Conservation (phyloP, 2,888 invertebrate species). For the Antheraea yamamai region DNA sequence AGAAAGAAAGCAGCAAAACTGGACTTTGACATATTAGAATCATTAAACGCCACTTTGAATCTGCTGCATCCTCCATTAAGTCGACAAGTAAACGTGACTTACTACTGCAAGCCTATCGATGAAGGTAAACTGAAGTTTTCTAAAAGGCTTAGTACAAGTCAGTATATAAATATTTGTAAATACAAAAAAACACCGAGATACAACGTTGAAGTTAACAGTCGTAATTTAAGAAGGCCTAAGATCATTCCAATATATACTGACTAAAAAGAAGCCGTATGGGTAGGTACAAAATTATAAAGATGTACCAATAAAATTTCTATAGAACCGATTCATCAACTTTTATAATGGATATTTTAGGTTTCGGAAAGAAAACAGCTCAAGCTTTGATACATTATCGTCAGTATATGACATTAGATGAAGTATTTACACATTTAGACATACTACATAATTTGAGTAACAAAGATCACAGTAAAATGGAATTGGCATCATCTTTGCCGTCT, state of each 20-base stretch:
- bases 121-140: slow-evolving; percentile 58
- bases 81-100: slow-evolving; percentile 45
- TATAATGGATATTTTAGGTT: slow-evolving; percentile 48
- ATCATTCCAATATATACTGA: slow-evolving; percentile 46
- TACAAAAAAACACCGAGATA: slow-evolving; percentile 15
- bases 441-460: slow-evolving; percentile 50
- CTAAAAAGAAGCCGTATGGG: slow-evolving; percentile 37
- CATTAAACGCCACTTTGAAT: slow-evolving; percentile 52
- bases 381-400: slow-evolving; percentile 51
- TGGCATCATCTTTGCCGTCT: slow-evolving; percentile 47
- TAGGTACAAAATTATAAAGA: slow-evolving; percentile 31
- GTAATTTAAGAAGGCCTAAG: slow-evolving; percentile 39
- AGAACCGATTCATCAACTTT: not conserved
- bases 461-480: slow-evolving; percentile 49
- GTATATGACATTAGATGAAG: slow-evolving; percentile 64
- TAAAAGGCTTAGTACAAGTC: slow-evolving; percentile 33
- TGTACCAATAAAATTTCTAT: not conserved
- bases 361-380: slow-evolving; percentile 52
- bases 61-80: slow-evolving; percentile 50
- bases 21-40: slow-evolving; percentile 49
- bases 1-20: slow-evolving; percentile 51
- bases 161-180: slow-evolving; percentile 21
- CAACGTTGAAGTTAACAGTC: slow-evolving; percentile 14
- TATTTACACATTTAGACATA: slow-evolving; percentile 58
- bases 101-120: slow-evolving; percentile 54